Evolutionary conservation across 2,797 vertebrate genomes (phyloP), one percentile per base, ranked within the genome.

Genomic region (Muraenolepis orangiensis): DNA sequence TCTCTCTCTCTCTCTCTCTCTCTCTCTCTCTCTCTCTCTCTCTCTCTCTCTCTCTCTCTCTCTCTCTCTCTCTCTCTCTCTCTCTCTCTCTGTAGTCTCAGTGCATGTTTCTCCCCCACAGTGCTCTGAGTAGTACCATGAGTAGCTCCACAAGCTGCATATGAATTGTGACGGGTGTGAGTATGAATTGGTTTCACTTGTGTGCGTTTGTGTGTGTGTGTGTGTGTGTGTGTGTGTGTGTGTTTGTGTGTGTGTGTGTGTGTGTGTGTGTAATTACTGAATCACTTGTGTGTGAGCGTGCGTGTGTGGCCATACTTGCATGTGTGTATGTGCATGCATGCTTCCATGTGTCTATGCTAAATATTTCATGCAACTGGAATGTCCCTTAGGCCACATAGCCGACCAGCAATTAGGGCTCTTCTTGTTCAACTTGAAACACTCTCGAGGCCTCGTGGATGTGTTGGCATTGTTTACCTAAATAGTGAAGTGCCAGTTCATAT

Each of bases 321-420:
- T 29, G 11, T 3, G 4, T 8, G 34, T 4, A 36, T 3, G 32
- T 3, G 32, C 3, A 8, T 3, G 74, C 82, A 85, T 66, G 64
- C 67, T 71, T 90, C 89, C 87, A 71, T 85, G 89, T n/a, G 86
- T 86, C 86, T 80, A 78, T 79, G 57, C 80, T 90, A 86, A 87
- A 90, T 90, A 90, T 89, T 90, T 91, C 77, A 89, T 81, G 71
- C 66, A 70, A 74, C 80, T 74, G 72, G 82, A 82, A 80, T 79
- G 70, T 81, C 74, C 82, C 81, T 64, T 4, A 70, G 86, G 81
- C 82, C 87, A 85, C 84, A 87, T 81, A 78, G 74, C 77, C 76
- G 23, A 82, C 78, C 72, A 4, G 81, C 85, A 89, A 88, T 90
- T 84, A 88, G 77, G 79, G 20, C 72, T 78, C 46, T 72, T 76